Conservation (phyloP, 2,888 invertebrate species). For the Eustalomyia histrio region DNA sequence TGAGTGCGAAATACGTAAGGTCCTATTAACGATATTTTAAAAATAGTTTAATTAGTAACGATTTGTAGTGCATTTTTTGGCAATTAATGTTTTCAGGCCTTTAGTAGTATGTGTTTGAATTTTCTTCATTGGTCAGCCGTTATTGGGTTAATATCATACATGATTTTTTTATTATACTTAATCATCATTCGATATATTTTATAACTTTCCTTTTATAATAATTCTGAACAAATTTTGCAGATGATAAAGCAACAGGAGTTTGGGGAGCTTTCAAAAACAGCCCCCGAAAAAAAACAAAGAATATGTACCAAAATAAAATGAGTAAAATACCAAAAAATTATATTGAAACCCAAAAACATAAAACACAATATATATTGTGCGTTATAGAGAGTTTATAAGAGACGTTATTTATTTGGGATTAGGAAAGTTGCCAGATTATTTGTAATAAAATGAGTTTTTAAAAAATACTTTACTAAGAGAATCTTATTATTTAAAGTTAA, state of each 20-base stretch:
- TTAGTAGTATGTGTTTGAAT: too few species aligned
- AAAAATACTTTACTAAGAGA: too few species aligned
- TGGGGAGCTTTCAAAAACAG: conserved; percentile 49
- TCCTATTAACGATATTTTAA: too few species aligned
- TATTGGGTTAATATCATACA: too few species aligned
- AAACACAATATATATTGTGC: conserved; percentile 42
- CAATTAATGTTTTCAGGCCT: too few species aligned
- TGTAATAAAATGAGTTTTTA: too few species aligned
- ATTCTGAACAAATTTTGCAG: conserved; percentile 23
- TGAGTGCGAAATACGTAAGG: too few species aligned
- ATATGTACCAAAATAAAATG: conserved; percentile 18
- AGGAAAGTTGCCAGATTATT: neutral
- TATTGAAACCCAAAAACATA: neutral
- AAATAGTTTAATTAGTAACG: too few species aligned
- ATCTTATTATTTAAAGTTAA: too few species aligned
- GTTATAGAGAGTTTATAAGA: conserved; percentile 38
- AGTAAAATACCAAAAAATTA: conserved; percentile 18
- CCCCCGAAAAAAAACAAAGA: conserved; percentile 6
- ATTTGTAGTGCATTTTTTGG: too few species aligned
- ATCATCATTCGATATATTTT: neutral
- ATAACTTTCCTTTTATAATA: neutral
- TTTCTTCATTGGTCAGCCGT: too few species aligned
- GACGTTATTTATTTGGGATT: neutral
- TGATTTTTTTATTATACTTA: neutral
- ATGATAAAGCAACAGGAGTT: conserved; percentile 23